A percentile compares a stretch with the other conserved stretches of the same genome.
phyloP scores from a whole-genome alignment of 1,140 invertebrate genomes.

The Cepaea nemoralis region DNA sequence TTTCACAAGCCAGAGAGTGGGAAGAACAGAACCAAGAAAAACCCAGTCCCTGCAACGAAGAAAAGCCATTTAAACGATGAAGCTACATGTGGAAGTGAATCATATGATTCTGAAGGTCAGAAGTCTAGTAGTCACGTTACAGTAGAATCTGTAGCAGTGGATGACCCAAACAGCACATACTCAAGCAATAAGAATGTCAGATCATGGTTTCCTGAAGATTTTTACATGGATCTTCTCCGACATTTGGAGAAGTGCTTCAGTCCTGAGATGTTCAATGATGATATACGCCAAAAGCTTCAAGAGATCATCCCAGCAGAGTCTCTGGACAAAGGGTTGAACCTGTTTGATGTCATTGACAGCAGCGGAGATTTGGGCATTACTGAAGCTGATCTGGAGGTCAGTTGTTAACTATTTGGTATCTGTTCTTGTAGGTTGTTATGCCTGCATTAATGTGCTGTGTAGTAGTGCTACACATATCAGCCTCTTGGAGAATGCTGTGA shows the following conservation, averaged over 20 bases:
- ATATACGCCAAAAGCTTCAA: neutral
- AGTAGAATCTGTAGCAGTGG: neutral
- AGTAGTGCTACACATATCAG: no score
- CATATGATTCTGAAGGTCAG: neutral
- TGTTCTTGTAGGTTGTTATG: neutral
- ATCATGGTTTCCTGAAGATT: neutral
- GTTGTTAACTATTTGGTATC: neutral
- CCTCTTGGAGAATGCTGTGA: no score
- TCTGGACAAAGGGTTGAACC: neutral
- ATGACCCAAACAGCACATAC: neutral
- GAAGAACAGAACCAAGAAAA: neutral
- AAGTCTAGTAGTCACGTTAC: neutral
- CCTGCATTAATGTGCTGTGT: no score
- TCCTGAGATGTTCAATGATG: neutral
- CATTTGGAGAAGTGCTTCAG: conserved; percentile 21
- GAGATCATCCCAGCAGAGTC: neutral
- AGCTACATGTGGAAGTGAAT: neutral
- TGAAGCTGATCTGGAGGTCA: conserved; percentile 2
- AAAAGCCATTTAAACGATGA: neutral
- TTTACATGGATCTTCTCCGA: neutral
- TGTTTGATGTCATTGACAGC: neutral
- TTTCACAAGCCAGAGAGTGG: neutral
- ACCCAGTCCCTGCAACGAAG: neutral
- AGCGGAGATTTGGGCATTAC: conserved; percentile 1
- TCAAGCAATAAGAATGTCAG: neutral